Conservation (phyloP, 2,888 invertebrate genomes). For the Amiota communis region DNA sequence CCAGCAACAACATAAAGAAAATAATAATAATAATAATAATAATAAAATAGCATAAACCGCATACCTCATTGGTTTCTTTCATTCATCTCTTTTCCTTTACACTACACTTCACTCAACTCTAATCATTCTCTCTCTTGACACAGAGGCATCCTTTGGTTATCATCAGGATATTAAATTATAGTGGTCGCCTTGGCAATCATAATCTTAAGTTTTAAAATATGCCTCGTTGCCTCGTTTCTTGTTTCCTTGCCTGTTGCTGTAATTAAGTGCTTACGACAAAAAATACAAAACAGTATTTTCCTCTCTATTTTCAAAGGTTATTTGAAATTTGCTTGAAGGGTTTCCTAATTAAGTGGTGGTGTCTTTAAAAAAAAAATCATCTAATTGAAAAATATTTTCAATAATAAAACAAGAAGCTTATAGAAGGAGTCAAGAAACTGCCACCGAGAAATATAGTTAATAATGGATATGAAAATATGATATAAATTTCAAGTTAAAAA, state of each 20-base stretch:
- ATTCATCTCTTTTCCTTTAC: neutral
- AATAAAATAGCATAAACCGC: slow-evolving; percentile 21
- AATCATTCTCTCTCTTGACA: neutral
- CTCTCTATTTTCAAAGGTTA: neutral
- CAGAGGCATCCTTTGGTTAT: neutral
- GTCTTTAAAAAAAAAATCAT: too few species aligned
- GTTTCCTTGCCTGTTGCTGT: slow-evolving; percentile 38
- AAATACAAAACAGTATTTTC: neutral
- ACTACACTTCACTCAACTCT: neutral
- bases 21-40: slow-evolving; percentile 21
- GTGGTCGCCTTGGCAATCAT: slow-evolving; percentile 24
- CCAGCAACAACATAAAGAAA: slow-evolving; percentile 9
- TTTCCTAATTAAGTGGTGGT: too few species aligned
- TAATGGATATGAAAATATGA: too few species aligned
- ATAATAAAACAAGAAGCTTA: neutral
- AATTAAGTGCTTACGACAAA: slow-evolving; percentile 53
- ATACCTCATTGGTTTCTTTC: slow-evolving; percentile 20
- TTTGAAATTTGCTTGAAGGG: too few species aligned
- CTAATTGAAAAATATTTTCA: slow-evolving; percentile 19
- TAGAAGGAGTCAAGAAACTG: slow-evolving; percentile 10
- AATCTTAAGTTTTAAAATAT: slow-evolving; percentile 17
- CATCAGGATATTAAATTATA: slow-evolving; percentile 25
- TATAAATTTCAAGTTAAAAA: too few species aligned
- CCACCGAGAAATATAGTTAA: neutral
- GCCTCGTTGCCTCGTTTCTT: slow-evolving; percentile 10